A percentile compares a stretch with the other conserved stretches of the same genome.
These are phyloP conservation scores for Sorex fumeus DNA, from an alignment of 2,113 vertebrate species.

Conservation along the genomic window DNA sequence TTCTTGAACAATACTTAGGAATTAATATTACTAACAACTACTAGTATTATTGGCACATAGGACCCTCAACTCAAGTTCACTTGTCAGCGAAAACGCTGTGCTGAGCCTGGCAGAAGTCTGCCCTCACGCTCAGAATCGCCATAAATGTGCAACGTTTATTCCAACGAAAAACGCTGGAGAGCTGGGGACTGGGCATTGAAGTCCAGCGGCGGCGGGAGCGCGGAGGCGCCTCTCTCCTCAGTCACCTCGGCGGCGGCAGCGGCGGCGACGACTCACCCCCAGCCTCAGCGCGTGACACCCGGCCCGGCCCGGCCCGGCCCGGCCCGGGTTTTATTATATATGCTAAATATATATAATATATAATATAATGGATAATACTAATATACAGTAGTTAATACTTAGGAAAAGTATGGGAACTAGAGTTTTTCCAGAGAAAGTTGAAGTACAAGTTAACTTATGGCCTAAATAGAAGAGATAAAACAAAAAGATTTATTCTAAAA, in stretches of 20 bases:
- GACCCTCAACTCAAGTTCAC: slow-evolving; percentile 92
- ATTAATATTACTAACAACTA: too few relatives aligned
- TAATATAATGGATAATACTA: too few relatives aligned
- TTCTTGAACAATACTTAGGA: too few relatives aligned
- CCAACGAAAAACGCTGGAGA: slow-evolving; percentile 93
- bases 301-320: slow-evolving; percentile 83
- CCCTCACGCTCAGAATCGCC: slow-evolving; percentile 98
- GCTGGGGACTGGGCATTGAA: slow-evolving; percentile 84
- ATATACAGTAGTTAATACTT: too few relatives aligned
- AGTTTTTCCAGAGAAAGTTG: too few relatives aligned
- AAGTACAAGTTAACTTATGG: too few relatives aligned
- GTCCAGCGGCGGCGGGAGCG: slow-evolving; percentile 78
- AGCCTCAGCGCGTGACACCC: slow-evolving; percentile 81
- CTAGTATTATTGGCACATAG: slow-evolving; percentile 89
- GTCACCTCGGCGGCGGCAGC: slow-evolving; percentile 79
- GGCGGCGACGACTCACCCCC: slow-evolving; percentile 81
- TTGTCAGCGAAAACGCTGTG: slow-evolving; percentile 97
- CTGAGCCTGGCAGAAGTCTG: slow-evolving; percentile 99
- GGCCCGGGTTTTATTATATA: too few relatives aligned
- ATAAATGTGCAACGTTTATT: slow-evolving; percentile 98
- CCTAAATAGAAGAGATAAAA: too few relatives aligned
- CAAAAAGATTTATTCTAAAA: too few relatives aligned
- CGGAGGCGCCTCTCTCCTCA: slow-evolving; percentile 81
- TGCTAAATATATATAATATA: too few relatives aligned
- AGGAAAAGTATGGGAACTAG: too few relatives aligned